Evolutionary conservation across 2,113 vertebrate genomes (phyloP), one percentile per base, ranked within the genome.

Genomic region (Dendropsophus ebraccatus): DNA sequence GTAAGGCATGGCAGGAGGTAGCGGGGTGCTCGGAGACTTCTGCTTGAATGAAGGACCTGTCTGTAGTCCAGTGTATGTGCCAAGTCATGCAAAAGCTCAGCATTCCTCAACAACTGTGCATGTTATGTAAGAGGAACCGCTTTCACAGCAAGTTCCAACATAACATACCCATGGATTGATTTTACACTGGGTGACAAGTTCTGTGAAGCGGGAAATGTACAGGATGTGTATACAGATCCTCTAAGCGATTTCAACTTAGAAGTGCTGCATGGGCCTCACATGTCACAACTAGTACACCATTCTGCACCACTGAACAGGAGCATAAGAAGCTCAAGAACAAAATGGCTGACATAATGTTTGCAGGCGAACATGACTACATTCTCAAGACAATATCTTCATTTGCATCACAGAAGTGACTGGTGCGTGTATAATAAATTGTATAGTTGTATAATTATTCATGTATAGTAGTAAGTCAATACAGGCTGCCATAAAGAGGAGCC

Each of bases 151-250:
- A 21, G 58, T 81, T 16, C n/a, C 25, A 45, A 41, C 5, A 13
- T 28, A 62, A 80, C 28, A 30, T 67, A 49, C 35, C 56, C 79
- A 81, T 25, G 49, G 56, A 81, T 65, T 65, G 79, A 81, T 81
- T 65, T 62, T 81, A 47, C 58, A 49, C n/a, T 16, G 56, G 32
- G 37, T 13, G 79, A 65, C 79, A 81, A 54, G 79, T 47, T n/a
- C 58, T 60, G n/a, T 28, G 58, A 81, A 45, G 79, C 79, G 25
- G 37, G 16, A 49, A 47, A 81, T 67, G 58, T 45, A 47, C 77
- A n/a, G 32, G 58, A 65, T 30, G 58, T 67, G n/a, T 47, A 81
- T 21, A 65, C n/a, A n/a, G 78, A 65, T 45, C 56, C 41, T 47
- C 37, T 25, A 19, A 21, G 12, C 4, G 19, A 62, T 47, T 35